Evolutionary conservation across 2,797 vertebrate species (phyloP), one percentile per base, ranked within the genome.

Genomic region (Saxicola maurus): DNA sequence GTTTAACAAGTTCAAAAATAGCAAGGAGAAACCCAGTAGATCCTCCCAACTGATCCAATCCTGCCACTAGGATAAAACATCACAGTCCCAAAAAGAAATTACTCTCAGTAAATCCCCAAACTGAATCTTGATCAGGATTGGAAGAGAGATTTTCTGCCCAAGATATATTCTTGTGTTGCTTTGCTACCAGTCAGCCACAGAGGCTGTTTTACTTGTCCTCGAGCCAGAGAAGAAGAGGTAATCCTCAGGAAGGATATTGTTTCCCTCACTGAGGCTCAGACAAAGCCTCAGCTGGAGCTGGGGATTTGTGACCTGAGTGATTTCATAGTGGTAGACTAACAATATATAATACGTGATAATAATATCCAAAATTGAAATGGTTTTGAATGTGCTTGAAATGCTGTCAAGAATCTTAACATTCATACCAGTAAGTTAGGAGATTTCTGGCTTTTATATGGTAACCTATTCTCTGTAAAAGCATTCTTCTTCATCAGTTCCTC

Each of bases 381-480:
- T 76, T 86, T 79, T 72, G 9, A 56, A 64, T 71, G 21, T 66
- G 9, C 55, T 24, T 90, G 64, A 89, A 75, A 93, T 79, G 56
- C 62, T 64, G 17, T 86, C 25, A 89, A 85, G 66, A 79, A 86
- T 86, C 60, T 76, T 89, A 64, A 65, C 20, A 23, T 94, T 75
- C 91, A 68, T 62, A 33, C 48, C 87, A 72, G 62, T 68, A 81
- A 91, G 65, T 37, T 77, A 74, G 75, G 75, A 62, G 10, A 52
- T 69, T 93, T 95, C 66, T 81, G 27, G 17, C 57, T 87, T 91
- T 88, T 85, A 76, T 48, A 79, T 88, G 78, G 68, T 82, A 93
- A 68, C 69, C 46, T 88, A 33, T 91, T 74, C 46, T 83, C 65
- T 33, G 12, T 90, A 74, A 94, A 94, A 87, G 53, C 86, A 20